A percentile compares a stretch with the other conserved stretches of the same genome.
These are phyloP conservation scores for Gavia stellata DNA, from an alignment of 2,113 vertebrate genomes.

Conservation along the genomic window DNA sequence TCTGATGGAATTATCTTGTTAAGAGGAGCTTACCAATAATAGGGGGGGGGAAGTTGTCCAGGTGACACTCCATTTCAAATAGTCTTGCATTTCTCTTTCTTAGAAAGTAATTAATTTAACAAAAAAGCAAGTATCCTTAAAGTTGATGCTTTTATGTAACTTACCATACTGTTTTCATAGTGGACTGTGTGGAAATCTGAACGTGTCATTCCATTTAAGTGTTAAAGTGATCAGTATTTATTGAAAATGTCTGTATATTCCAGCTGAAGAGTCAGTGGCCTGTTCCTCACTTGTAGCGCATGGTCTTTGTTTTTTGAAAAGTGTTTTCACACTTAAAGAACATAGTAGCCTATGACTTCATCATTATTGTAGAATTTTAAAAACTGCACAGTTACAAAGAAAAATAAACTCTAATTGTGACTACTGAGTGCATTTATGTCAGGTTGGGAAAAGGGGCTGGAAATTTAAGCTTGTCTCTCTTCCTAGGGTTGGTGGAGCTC, in stretches of 20 bases:
- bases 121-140: neutral
- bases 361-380: conserved; percentile 55
- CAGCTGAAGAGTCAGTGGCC: conserved; percentile 21
- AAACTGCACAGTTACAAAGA: conserved; percentile 25
- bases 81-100: conserved; percentile 17
- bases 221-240: conserved; percentile 48
- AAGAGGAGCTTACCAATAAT: neutral
- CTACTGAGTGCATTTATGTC: neutral
- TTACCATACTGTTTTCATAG: conserved; percentile 20
- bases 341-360: neutral
- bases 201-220: conserved; percentile 52
- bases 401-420: conserved; percentile 57
- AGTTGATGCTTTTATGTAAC: conserved; percentile 45
- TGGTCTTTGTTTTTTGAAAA: conserved; percentile 42
- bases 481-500: neutral
- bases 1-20: neutral
- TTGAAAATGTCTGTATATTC: conserved; percentile 16
- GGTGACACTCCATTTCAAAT: conserved; percentile 24
- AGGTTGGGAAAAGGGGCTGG: neutral
- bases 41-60: neutral
- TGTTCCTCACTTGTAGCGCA: conserved; percentile 31
- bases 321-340: conserved; percentile 35
- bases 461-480: neutral
- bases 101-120: neutral
- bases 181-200: conserved; percentile 7